phyloP scores from a whole-genome alignment of 92 coral and sea anemone genomes.

The Palythoa grandis region DNA sequence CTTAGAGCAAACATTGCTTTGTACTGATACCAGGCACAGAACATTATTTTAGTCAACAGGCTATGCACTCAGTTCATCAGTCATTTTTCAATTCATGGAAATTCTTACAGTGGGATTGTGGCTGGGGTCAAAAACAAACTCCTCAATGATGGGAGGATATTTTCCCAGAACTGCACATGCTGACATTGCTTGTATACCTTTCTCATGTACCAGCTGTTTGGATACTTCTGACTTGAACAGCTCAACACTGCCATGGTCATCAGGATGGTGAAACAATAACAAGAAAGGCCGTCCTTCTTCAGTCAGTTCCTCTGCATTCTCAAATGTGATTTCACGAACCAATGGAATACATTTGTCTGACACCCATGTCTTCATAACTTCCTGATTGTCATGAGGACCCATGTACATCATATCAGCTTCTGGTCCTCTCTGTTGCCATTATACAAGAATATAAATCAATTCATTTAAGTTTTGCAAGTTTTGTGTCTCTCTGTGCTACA shows the following conservation, averaged over 20 bases:
- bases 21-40: too few relatives aligned
- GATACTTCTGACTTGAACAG: constrained; percentile 78
- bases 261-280: constrained; percentile 89
- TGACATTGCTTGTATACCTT: constrained; percentile 55
- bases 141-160: background rate
- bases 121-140: too few relatives aligned
- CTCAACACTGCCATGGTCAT: constrained; percentile 74
- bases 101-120: too few relatives aligned
- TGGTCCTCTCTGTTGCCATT: constrained; percentile 53
- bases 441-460: background rate
- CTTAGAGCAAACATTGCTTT: too few relatives aligned
- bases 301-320: constrained; percentile 98
- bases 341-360: constrained; percentile 93
- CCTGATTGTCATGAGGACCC: constrained; percentile 70
- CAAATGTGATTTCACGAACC: constrained; percentile 96
- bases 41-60: too few relatives aligned
- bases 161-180: background rate
- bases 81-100: too few relatives aligned
- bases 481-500: background rate
- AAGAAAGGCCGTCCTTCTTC: constrained; percentile 96
- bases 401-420: constrained; percentile 77
- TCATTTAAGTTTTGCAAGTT: background rate
- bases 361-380: constrained; percentile 79
- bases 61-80: too few relatives aligned
- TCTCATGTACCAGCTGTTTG: constrained; percentile 80